Evolutionary conservation across 2,888 invertebrate genomes (phyloP), one percentile per base, ranked within the genome.

Genomic region (Neelides folsomi): DNA sequence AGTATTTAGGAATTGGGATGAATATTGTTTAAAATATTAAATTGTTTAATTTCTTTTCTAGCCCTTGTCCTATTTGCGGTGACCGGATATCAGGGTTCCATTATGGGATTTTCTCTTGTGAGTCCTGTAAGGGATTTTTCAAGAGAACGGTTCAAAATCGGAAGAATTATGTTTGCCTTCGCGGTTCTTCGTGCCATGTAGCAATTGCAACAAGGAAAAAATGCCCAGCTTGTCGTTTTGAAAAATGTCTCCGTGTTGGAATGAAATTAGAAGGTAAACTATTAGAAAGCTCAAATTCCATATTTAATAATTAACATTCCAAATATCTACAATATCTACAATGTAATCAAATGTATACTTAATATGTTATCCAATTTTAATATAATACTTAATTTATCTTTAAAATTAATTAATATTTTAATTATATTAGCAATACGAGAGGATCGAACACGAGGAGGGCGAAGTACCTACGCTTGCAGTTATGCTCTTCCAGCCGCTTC

Each of bases 81-180:
- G 93, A 93, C 72, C 88, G 90, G 70, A 92, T 92, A 69, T 89
- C 89, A 64, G 92, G 95, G 27, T 95, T 94, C 73, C 95, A 95
- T 72, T 95, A 95, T 71, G 95, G 95, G 10, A 94, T 94, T 66
- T 94, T 93, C 74, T 93, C 92, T 10, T 95, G 95, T 73, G 95
- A 95, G 70, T 90, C 90, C 16, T 95, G 95, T 73, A 95, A 95
- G 72, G 94, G 94, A 2, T 95, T 95, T 75, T 95, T 95, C 75
- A 95, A 95, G 72, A 77, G 95, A 56, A 95, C 94, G 16, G 94
- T 95, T n/a, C 95, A 95, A 74, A 95, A 95, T 71, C 81, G 93
- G 64, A 95, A 95, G 75, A 89, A 90, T 70, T 95, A 94, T 72
- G 87, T 90, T 67, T 95, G 95, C 69, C 75, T 86, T 45, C 76